These are phyloP conservation scores for Lissocephala sabroskyi DNA, from an alignment of 2,888 invertebrate genomes.

Conservation along the genomic window DNA sequence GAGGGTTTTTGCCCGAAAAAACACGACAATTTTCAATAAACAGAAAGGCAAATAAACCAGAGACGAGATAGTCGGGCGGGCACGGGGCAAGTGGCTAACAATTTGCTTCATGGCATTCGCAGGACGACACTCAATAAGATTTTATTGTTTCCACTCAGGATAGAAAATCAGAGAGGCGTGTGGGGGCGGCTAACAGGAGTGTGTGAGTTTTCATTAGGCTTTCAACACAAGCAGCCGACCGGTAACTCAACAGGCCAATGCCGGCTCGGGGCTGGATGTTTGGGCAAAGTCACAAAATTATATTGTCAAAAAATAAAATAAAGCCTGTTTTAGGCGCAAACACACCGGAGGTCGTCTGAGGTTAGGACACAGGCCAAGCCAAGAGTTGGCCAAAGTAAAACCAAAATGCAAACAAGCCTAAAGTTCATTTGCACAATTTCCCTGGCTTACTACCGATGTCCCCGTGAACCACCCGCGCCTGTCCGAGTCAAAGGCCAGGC, in stretches of 20 bases:
- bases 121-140: constrained; percentile 52
- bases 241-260: not conserved
- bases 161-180: not conserved
- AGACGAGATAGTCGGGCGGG: constrained; percentile 1
- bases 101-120: constrained; percentile 24
- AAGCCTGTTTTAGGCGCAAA: constrained; percentile 48
- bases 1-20: no score
- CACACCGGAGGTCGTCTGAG: no score
- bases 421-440: constrained; percentile 66
- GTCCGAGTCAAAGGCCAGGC: constrained; percentile 56
- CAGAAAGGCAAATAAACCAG: constrained; percentile 35
- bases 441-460: constrained; percentile 24
- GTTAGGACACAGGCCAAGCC: no score
- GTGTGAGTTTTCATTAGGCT: constrained; percentile 50
- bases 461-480: constrained; percentile 3
- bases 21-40: constrained; percentile 55
- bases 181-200: not conserved
- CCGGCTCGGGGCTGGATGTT: constrained; percentile 2
- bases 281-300: constrained; percentile 58
- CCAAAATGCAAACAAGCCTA: constrained; percentile 67
- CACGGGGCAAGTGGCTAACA: constrained; percentile 10
- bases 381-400: constrained; percentile 23
- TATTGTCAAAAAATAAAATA: constrained; percentile 65
- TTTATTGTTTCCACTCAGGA: constrained; percentile 49
- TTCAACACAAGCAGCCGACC: constrained; percentile 26